These are phyloP conservation scores for Agonum fuliginosum DNA, from an alignment of 2,888 invertebrate genomes.

Conservation along the genomic window DNA sequence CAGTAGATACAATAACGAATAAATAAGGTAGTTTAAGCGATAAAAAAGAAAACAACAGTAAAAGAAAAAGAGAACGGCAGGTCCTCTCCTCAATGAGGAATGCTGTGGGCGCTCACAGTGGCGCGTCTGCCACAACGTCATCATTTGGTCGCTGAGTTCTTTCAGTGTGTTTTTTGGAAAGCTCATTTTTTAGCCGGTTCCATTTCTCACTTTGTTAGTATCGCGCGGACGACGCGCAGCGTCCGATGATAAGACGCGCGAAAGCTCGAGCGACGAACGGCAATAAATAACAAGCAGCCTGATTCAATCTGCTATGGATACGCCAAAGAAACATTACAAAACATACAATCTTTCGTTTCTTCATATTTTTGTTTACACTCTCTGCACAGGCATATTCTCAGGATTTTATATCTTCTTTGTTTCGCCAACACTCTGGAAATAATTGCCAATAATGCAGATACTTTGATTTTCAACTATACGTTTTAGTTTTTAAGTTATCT, in stretches of 20 bases:
- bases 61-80: background rate
- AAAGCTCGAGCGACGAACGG: constrained; percentile 50
- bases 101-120: constrained; percentile 15
- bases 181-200: constrained; percentile 52
- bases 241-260: constrained; percentile 48
- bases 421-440: background rate
- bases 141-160: constrained; percentile 51
- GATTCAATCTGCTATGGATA: constrained; percentile 57
- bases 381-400: background rate
- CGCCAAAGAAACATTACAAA: constrained; percentile 54
- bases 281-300: constrained; percentile 54
- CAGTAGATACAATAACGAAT: too few relatives aligned
- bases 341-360: constrained; percentile 40
- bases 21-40: background rate
- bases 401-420: background rate
- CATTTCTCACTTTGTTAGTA: constrained; percentile 52
- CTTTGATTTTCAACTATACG: too few relatives aligned
- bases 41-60: background rate
- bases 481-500: too few relatives aligned
- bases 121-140: constrained; percentile 23
- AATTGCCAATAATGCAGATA: background rate
- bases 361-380: constrained; percentile 49
- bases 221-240: constrained; percentile 26
- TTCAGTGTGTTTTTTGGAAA: constrained; percentile 56
- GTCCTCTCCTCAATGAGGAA: background rate